Evolutionary conservation across 37 sponge, comb jelly and placozoan genomes (phyloP).

Genomic region (Aphrocallistes beatrix): DNA sequence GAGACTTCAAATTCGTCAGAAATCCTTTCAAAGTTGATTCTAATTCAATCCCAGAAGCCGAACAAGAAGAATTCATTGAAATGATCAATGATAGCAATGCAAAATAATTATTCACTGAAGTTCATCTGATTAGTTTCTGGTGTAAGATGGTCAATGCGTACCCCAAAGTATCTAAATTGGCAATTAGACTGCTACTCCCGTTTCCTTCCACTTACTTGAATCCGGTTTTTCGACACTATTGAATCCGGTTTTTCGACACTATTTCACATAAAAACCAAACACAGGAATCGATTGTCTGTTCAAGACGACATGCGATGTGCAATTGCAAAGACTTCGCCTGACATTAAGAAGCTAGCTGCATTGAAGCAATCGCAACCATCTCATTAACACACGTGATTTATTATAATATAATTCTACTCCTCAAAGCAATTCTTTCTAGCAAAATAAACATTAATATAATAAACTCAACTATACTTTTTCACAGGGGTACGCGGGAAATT

Average conservation of each 20-base stretch:
- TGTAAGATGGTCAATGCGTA: neutral
- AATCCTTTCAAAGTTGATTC: conserved; percentile 2
- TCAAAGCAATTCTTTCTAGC: neutral
- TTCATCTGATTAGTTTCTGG: neutral
- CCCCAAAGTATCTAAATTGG: neutral
- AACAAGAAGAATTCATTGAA: conserved; percentile 12
- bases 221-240: neutral
- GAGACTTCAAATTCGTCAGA: neutral
- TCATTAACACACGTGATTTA: neutral
- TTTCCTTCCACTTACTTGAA: neutral
- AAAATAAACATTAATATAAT: neutral
- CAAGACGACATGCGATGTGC: conserved; percentile 14
- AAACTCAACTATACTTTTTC: neutral
- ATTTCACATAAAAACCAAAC: neutral
- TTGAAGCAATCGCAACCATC: neutral
- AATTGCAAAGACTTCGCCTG: neutral
- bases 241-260: conserved; percentile 13
- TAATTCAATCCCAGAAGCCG: neutral
- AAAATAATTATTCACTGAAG: neutral
- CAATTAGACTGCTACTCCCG: neutral
- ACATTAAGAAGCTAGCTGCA: neutral
- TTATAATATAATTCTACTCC: no score
- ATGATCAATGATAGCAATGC: conserved; percentile 6
- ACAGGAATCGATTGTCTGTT: conserved; percentile 12
- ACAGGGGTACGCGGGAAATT: neutral